Conservation (phyloP, 2,113 vertebrate genomes). For the Diadophis punctatus region DNA sequence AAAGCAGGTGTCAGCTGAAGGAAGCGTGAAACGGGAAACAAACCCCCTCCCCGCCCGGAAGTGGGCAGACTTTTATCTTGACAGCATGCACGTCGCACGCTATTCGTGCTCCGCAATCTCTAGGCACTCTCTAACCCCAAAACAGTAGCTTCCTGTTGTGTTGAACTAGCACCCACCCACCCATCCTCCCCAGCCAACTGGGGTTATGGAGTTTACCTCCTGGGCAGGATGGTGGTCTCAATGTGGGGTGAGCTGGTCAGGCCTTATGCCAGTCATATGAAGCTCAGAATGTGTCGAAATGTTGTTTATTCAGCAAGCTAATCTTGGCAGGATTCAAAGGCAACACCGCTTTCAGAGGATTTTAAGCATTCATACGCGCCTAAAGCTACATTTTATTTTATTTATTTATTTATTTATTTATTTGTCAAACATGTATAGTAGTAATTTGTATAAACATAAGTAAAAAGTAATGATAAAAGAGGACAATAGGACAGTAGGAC, state of each 20-base stretch:
- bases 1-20: slow-evolving; percentile 45
- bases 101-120: accelerated
- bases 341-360: neutral
- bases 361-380: neutral
- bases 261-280: neutral
- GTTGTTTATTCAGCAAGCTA: neutral
- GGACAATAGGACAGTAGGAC: too few species aligned
- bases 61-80: slow-evolving; percentile 41
- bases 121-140: accelerated
- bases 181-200: neutral
- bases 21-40: neutral
- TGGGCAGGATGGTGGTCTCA: neutral
- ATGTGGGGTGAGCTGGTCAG: neutral
- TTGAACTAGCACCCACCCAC: neutral
- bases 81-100: accelerated
- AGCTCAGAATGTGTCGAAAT: neutral
- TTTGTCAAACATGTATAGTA: too few species aligned
- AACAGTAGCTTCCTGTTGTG: neutral
- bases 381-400: too few species aligned
- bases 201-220: neutral
- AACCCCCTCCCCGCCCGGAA: slow-evolving; percentile 29
- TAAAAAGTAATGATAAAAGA: too few species aligned
- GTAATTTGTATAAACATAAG: too few species aligned
- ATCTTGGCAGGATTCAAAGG: neutral
- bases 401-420: too few species aligned